Base-by-base conservation (phyloP, 2,113 vertebrate genomes). In the Phasianus colchicus region DNA sequence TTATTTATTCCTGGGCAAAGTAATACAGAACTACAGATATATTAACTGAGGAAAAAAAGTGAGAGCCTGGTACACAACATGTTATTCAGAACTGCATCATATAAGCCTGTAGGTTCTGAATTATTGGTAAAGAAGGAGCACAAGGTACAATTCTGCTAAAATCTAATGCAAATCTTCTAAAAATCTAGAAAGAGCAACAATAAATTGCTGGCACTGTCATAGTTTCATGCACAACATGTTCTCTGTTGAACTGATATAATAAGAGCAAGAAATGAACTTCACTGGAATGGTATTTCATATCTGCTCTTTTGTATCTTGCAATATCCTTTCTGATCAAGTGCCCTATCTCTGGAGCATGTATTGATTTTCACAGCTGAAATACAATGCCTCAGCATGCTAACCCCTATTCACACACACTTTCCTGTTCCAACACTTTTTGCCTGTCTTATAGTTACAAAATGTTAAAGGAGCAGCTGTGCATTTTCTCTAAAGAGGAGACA, bases 271-370 rank as follows among this genome's bases (percentile, higher is more conserved):
- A 97, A 97, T 95, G 92, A 97, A 96, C 93, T 97, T 96, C 96
- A 95, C 86, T 80, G 86, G 81, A 95, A 94, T 78, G 79, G 79
- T 94, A 96, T 96, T 97, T 97, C 93, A 94, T 96, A 96, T 95
- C 91, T 96, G 52, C 75, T 96, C 77, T 95, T 95, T 95, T 93
- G 92, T 94, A 96, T 95, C 93, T 96, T 91, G 89, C 92, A 98
- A 97, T 97, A 97, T 98, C 95, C 96, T 97, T 97, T 98, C 94
- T 98, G 96, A 97, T 98, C 96, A 97, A 98, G 93, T 95, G 94
- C 74, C 89, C 88, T 97, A 96, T 97, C 96, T 97, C 67, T 84
- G 74, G 63, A 95, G 71, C 80, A 95, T 87, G 77, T 96, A 96
- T 96, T 97, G 97, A 97, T 97, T 97, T 97, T 97, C 74, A 89